Conservation (phyloP, 2,113 vertebrate genomes). For the Phyllostomus discolor region DNA sequence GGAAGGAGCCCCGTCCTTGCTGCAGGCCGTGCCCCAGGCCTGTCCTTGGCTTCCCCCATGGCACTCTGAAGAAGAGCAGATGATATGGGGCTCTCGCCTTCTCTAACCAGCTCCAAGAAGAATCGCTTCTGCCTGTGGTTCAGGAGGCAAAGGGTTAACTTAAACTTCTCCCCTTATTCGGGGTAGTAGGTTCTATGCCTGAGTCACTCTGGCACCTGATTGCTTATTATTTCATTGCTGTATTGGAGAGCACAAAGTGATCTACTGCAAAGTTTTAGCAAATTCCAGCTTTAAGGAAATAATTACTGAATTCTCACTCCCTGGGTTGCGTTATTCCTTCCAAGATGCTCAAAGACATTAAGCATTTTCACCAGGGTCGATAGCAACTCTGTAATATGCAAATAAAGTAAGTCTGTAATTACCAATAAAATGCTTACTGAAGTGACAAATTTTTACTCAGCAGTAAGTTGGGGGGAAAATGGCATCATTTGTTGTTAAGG, state of each 20-base stretch:
- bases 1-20: not conserved
- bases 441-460: slow-evolving; percentile 76
- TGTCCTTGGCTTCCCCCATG: not conserved
- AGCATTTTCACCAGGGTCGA: slow-evolving; percentile 58
- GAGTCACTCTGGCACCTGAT: slow-evolving; percentile 53
- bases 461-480: slow-evolving; percentile 47
- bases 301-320: slow-evolving; percentile 68
- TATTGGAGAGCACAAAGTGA: slow-evolving; percentile 52
- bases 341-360: slow-evolving; percentile 62
- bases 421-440: slow-evolving; percentile 78
- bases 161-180: not conserved
- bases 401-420: slow-evolving; percentile 76
- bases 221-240: slow-evolving; percentile 65
- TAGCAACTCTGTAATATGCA: slow-evolving; percentile 73
- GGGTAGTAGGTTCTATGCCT: not conserved
- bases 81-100: not conserved
- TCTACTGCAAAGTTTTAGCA: slow-evolving; percentile 60
- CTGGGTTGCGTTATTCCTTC: slow-evolving; percentile 70
- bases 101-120: not conserved
- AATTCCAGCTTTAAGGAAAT: slow-evolving; percentile 73
- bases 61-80: not conserved
- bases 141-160: not conserved
- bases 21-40: accelerated
- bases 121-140: not conserved
- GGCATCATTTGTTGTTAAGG: slow-evolving; percentile 68